Base-by-base conservation (phyloP, 2,888 invertebrate genomes). In the Drosophila neotestacea region DNA sequence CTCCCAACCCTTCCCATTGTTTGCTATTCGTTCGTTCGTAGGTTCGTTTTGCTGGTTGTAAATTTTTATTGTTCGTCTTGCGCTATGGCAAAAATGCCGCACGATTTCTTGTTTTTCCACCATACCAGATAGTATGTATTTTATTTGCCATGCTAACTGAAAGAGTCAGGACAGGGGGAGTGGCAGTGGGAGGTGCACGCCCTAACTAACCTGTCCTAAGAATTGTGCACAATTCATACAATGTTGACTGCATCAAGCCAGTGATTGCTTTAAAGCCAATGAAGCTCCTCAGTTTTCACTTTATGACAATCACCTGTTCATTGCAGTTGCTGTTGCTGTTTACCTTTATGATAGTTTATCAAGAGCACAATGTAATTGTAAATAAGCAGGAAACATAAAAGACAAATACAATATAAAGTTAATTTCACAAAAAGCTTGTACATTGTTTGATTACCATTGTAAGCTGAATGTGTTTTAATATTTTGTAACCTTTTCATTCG, bases 1-100 rank as follows among this genome's bases (percentile, higher is more conserved):
- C 22, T 10, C 3, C 6, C 3, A 2, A 9, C 32, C 4, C 7
- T 50, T 27, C 1, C 50, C 50, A 28, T 66, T 73, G 77, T 85
- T 74, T 73, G 73, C 39, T 56, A 67, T 61, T 72, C 69, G 63
- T 56, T 66, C 46, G 38, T 16, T 48, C 27, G 66, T 64, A 63
- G 61, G 66, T 83, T 70, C 80, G 66, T 55, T 78, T 81, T 74
- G 80, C 65, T 80, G 76, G 70, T 81, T 88, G 88, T 88, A 88
- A 73, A 88, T 78, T 85, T 88, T 85, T 88, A 83, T 79, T 82
- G 85, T 74, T 85, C 78, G 70, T 62, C 88, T 72, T 61, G 62
- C 61, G 56, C 68, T 60, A 60, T 61, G 62, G 63, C 50, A 52
- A 71, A 72, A 75, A 69, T 76, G 62, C 81, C 73, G 58, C 73